Base-by-base conservation (phyloP, 2,888 invertebrate species). In the Cheilosia impressa region DNA sequence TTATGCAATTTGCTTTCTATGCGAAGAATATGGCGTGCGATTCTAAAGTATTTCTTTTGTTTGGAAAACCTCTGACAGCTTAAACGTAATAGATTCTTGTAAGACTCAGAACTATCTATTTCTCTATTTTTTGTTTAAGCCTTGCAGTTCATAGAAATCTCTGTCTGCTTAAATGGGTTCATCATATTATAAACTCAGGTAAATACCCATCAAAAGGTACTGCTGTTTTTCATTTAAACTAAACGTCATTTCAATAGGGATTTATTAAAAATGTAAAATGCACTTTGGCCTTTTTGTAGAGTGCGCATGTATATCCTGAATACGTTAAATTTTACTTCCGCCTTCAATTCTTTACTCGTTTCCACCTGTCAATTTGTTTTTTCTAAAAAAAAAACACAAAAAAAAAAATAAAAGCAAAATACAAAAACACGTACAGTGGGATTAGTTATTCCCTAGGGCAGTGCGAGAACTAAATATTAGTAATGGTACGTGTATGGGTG, bases 261-360 rank as follows among this genome's bases (percentile, higher is more conserved):
- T 63, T 73, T 55, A 73, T 63, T 53, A 73, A 73, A 55, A 73
- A 52, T 62, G 17, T 22, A 72, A 72, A 53, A 45, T 72, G 53
- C 31, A n/a, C 19, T 31, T 15, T 58, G 19, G 7, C 31, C 10
- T 57, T 73, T 62, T n/a, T 47, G 45, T 52, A 58, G 19, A 65
- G 45, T 17, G 7, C 47, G 34, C 41, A 27, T 55, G 43, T 31
- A 55, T 13, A 15, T 57, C 55, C 68, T 57, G 55, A 22, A 53
- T 19, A 53, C 45, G 45, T 31, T 55, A 63, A 75, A 55, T 38
- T 57, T 65, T 15, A 57, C 38, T 57, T 75, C 75, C 75, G 57
- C n/a, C 38, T 75, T 7, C 47, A 43, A 47, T 69, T 47, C 45
- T 34, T 55, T 73, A 55, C 55, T 38, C 38, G 38, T 63, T 75